Evolutionary conservation across 2,113 vertebrate species (phyloP).

Genomic region (Xenotilapia leptura): DNA sequence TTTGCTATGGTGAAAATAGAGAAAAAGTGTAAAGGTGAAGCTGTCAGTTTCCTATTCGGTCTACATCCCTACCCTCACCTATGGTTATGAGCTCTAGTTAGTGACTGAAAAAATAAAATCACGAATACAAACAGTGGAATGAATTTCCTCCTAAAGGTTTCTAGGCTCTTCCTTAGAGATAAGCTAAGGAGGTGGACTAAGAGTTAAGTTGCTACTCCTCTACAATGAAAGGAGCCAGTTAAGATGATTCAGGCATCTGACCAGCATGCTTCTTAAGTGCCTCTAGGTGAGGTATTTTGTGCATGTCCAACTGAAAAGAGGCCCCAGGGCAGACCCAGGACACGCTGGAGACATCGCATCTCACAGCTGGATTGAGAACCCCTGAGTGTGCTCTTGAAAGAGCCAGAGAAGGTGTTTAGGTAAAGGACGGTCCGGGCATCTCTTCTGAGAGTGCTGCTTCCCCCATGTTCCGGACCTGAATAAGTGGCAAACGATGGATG

Average conservation of each 20-base stretch:
- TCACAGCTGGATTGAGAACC: background rate
- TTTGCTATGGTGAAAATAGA: background rate
- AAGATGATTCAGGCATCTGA: background rate
- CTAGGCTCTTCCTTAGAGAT: background rate
- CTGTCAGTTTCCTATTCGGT: rapidly evolving
- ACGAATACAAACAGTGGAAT: background rate
- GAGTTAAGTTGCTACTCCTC: background rate
- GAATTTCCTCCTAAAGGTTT: rapidly evolving
- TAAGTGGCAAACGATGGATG: background rate
- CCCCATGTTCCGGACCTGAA: background rate
- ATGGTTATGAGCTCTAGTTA: background rate
- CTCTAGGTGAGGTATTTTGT: background rate
- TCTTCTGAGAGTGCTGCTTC: background rate
- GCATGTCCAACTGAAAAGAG: background rate
- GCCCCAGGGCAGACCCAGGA: background rate
- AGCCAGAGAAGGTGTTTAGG: background rate
- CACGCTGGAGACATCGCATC: background rate
- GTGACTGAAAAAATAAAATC: rapidly evolving
- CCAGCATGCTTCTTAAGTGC: background rate
- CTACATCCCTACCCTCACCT: background rate
- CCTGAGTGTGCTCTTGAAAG: background rate
- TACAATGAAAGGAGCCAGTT: background rate
- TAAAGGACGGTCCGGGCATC: background rate
- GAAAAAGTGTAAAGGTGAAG: background rate
- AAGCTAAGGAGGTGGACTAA: background rate